Conservation (phyloP, 2,888 invertebrate genomes). For the Drosophila prostipennis region DNA sequence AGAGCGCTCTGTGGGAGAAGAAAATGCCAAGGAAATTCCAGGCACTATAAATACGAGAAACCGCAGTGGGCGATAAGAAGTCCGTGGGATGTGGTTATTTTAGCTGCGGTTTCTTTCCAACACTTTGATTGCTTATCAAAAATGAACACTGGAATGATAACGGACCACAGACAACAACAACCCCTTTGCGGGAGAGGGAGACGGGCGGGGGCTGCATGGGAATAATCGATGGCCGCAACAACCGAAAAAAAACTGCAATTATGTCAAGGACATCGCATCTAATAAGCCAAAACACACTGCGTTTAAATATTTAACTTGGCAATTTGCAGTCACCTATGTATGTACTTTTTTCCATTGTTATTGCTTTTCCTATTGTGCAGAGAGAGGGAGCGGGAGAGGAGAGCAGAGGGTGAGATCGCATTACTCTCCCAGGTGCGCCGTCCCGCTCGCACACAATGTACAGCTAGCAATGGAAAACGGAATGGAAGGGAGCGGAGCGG, state of each 20-base stretch:
- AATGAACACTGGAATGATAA: conserved; percentile 26
- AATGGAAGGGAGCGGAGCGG: background rate
- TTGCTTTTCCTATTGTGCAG: conserved; percentile 65
- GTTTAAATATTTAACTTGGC: conserved; percentile 60
- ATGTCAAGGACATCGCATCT: conserved; percentile 46
- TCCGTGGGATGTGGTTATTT: conserved; percentile 24
- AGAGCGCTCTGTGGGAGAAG: conserved; percentile 33
- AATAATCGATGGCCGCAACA: conserved; percentile 35
- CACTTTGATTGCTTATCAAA: conserved; percentile 19
- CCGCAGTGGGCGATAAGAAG: conserved; percentile 11
- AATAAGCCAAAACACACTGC: conserved; percentile 28
- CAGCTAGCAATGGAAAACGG: conserved; percentile 28
- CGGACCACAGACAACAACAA: conserved; percentile 47
- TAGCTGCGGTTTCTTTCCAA: no score
- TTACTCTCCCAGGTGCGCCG: background rate
- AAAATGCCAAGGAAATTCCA: conserved; percentile 34
- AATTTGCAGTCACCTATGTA: conserved; percentile 56
- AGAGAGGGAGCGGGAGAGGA: conserved; percentile 2
- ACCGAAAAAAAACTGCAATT: conserved; percentile 9
- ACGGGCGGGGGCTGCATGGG: background rate
- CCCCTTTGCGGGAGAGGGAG: background rate
- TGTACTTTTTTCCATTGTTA: conserved; percentile 26
- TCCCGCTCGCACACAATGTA: conserved; percentile 37
- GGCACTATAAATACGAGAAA: conserved; percentile 21
- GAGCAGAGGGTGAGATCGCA: conserved; percentile 20